phyloP scores from a whole-genome alignment of 2,888 invertebrate genomes.

The Aspidapion aeneum region DNA sequence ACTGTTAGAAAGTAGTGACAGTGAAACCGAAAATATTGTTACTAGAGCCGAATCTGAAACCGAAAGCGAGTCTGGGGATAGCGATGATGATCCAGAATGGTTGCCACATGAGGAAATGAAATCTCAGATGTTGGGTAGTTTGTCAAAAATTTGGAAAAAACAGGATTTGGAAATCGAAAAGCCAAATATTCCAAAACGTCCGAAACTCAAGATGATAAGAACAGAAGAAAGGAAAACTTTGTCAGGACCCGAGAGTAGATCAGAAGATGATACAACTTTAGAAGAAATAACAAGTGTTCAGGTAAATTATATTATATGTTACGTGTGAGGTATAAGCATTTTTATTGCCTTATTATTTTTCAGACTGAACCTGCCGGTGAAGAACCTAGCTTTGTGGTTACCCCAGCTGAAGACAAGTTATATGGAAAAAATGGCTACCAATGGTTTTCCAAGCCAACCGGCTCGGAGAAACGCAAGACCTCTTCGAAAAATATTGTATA shows the following conservation, averaged over 20 bases:
- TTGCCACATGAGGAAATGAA: neutral
- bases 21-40: neutral
- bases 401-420: neutral
- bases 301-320: neutral
- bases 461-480: neutral
- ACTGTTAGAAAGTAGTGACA: neutral
- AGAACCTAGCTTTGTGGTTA: neutral
- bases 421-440: neutral
- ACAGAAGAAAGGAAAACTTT: slow-evolving; percentile 2
- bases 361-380: neutral
- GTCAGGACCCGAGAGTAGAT: neutral
- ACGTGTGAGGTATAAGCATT: neutral
- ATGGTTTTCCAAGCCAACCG: neutral
- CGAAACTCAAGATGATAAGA: neutral
- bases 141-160: neutral
- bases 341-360: neutral
- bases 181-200: slow-evolving; percentile 3
- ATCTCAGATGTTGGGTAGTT: neutral
- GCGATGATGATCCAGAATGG: slow-evolving; percentile 4
- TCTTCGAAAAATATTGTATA: neutral
- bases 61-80: slow-evolving; percentile 1
- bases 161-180: slow-evolving; percentile 2
- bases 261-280: neutral
- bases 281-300: neutral
- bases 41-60: neutral